Conservation (phyloP, 1,140 invertebrate species). For the Sitodiplosis mosellana region DNA sequence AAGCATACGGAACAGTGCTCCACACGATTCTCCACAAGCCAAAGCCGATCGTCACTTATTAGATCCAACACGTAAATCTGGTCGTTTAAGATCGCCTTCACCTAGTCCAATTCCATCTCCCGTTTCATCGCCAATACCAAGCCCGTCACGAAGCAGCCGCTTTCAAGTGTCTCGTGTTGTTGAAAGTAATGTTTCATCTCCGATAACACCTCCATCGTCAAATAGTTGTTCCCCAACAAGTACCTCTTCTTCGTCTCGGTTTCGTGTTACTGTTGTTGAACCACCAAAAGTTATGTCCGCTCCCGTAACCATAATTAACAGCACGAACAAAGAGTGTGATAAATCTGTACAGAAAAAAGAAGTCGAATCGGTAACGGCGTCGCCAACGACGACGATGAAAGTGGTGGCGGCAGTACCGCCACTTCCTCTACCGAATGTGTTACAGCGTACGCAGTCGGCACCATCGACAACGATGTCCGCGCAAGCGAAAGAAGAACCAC, state of each 20-base stretch:
- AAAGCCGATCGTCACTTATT: not conserved
- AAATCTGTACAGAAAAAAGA: not conserved
- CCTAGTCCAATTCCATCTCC: slow-evolving; percentile 49
- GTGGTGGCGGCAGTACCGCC: too few relatives aligned
- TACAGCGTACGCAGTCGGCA: too few relatives aligned
- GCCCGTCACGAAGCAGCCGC: slow-evolving; percentile 30
- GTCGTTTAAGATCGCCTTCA: slow-evolving; percentile 41
- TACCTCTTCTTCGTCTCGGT: not conserved
- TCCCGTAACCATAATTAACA: not conserved
- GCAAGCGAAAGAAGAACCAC: not conserved
- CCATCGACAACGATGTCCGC: not conserved
- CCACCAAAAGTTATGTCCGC: not conserved
- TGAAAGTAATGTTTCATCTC: slow-evolving; percentile 13
- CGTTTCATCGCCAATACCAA: slow-evolving; percentile 36
- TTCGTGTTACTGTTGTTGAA: slow-evolving; percentile 4
- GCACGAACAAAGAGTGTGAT: not conserved
- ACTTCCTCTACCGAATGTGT: too few relatives aligned
- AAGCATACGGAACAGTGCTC: not conserved
- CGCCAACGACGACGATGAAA: too few relatives aligned
- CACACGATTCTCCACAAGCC: slow-evolving; percentile 1
- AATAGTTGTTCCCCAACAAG: slow-evolving; percentile 2
- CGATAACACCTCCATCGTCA: not conserved
- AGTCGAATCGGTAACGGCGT: not conserved
- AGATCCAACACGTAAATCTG: slow-evolving; percentile 29
- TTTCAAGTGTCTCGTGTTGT: slow-evolving; percentile 37